Conservation (phyloP, 2,888 invertebrate species). For the Sthenelais limicola region DNA sequence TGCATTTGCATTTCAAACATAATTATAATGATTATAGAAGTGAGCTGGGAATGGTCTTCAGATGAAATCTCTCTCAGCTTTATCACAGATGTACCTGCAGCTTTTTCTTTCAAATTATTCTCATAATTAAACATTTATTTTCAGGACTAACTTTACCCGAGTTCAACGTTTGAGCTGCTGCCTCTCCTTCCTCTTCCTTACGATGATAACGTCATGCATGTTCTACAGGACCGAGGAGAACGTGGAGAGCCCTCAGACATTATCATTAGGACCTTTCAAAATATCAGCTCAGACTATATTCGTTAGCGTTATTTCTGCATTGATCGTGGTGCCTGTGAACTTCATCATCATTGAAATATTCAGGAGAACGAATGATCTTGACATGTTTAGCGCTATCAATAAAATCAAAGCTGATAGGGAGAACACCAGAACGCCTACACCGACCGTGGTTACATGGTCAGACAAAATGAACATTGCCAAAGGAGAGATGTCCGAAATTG, state of each 20-base stretch:
- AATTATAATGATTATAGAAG: too few species aligned
- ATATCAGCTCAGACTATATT: conserved; percentile 12
- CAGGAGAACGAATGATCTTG: conserved; percentile 15
- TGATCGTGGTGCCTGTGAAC: conserved; percentile 26
- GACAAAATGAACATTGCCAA: too few species aligned
- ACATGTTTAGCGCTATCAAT: not conserved
- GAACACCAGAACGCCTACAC: too few species aligned
- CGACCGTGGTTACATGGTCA: too few species aligned
- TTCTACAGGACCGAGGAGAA: conserved; percentile 29
- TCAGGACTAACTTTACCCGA: conserved; percentile 18
- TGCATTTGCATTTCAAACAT: too few species aligned
- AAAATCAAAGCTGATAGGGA: not conserved
- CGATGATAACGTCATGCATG: conserved; percentile 24
- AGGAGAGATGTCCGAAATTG: too few species aligned
- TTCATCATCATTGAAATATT: conserved; percentile 28
- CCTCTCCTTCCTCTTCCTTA: conserved; percentile 19
- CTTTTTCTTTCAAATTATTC: too few species aligned
- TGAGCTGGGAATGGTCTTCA: too few species aligned
- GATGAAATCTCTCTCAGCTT: too few species aligned
- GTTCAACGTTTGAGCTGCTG: not conserved
- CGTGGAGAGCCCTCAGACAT: conserved; percentile 6
- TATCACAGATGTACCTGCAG: too few species aligned
- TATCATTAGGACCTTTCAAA: conserved; percentile 16
- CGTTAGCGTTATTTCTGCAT: not conserved
- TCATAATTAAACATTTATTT: too few species aligned